These are phyloP conservation scores for Cotesia congregata DNA, from an alignment of 2,888 invertebrate species.

Conservation along the genomic window DNA sequence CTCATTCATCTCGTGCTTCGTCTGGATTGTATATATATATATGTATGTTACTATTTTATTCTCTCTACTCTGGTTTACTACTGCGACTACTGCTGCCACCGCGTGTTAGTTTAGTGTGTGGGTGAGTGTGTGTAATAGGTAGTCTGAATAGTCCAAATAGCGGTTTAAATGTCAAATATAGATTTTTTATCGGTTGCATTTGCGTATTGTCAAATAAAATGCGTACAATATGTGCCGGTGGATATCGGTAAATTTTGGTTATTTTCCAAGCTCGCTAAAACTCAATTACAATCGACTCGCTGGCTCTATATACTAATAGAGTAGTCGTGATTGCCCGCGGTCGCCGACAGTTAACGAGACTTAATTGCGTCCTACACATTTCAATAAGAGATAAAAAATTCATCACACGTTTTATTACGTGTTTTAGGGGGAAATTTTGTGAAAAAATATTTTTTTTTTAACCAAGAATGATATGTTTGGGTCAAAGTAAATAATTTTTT, in stretches of 20 bases:
- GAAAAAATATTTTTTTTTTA: not conserved
- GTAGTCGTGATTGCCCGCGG: conserved; percentile 30
- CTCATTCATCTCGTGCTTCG: conserved; percentile 33
- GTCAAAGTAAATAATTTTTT: too few species aligned
- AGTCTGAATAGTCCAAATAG: conserved; percentile 3
- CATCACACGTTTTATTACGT: conserved; percentile 34
- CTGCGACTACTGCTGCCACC: not conserved
- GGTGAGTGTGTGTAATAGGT: too few species aligned
- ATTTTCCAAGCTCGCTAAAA: conserved; percentile 23
- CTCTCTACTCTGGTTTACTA: conserved; percentile 12
- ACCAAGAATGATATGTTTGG: too few species aligned
- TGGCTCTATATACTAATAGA: conserved; percentile 18
- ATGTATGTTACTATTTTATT: conserved; percentile 20
- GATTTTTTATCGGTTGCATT: conserved; percentile 22
- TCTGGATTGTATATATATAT: conserved; percentile 1
- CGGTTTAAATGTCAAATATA: conserved; percentile 22
- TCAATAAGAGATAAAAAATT: conserved; percentile 20
- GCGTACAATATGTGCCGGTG: not conserved
- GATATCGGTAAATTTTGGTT: conserved; percentile 14
- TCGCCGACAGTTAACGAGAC: conserved; percentile 29
- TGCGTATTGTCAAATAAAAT: conserved; percentile 7
- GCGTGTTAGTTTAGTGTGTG: too few species aligned
- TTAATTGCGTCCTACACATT: conserved; percentile 30
- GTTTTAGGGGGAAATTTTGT: not conserved
- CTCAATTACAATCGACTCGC: conserved; percentile 32